These are phyloP conservation scores for Tetragnatha montana DNA, from an alignment of 2,888 invertebrate species.

Conservation along the genomic window DNA sequence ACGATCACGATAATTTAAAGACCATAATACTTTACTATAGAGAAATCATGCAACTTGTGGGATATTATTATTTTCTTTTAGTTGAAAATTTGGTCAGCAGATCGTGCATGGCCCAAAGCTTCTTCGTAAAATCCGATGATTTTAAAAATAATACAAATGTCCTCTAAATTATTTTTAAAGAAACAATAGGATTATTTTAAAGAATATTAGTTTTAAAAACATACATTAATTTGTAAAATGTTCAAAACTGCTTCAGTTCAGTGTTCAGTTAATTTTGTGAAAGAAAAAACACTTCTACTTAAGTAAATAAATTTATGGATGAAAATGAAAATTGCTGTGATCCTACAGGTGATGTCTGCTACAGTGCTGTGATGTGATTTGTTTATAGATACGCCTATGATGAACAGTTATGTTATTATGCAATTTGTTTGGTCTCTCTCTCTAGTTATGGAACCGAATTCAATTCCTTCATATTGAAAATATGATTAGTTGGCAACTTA, in stretches of 20 bases:
- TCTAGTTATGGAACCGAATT: background rate
- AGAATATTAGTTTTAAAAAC: background rate
- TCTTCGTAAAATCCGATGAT: too few species aligned
- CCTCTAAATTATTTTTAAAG: background rate
- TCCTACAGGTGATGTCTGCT: conserved; percentile 47
- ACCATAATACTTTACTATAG: background rate
- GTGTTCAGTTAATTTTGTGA: background rate
- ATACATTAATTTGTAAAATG: background rate
- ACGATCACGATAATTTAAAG: conserved; percentile 18
- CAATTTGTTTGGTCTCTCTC: too few species aligned
- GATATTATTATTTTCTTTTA: background rate
- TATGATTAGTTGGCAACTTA: background rate
- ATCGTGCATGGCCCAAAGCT: too few species aligned
- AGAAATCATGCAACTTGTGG: background rate
- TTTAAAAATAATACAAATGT: background rate
- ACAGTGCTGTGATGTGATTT: conserved; percentile 4
- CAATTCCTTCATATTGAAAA: background rate
- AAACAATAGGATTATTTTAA: background rate
- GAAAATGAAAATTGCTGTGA: conserved; percentile 7
- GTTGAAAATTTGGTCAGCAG: background rate
- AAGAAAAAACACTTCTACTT: background rate
- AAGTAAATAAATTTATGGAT: background rate
- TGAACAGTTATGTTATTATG: background rate
- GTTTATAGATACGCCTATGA: conserved; percentile 63
- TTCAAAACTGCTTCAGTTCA: background rate